Evolutionary conservation across 2,797 vertebrate genomes (phyloP).

Genomic region (Rhynchonycteris naso): DNA sequence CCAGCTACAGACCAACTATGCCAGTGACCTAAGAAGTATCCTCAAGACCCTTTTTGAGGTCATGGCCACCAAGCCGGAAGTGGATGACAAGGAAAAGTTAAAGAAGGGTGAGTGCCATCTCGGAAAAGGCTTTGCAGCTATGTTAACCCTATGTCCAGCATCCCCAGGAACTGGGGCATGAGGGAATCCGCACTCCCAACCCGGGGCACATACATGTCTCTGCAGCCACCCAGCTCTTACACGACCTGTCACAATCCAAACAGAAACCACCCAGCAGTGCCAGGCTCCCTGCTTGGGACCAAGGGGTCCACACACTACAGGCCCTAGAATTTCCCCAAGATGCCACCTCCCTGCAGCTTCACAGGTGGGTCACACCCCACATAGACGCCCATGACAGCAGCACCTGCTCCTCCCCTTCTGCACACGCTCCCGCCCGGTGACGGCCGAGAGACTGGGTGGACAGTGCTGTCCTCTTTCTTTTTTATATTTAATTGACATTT

Average conservation of each 20-base stretch:
- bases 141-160: fast-evolving
- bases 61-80: slow-evolving; percentile 97
- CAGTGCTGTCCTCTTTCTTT: no score
- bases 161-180: no score
- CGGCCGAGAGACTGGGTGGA: no score
- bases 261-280: neutral
- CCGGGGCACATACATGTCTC: neutral
- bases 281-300: neutral
- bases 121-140: neutral
- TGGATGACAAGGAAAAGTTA: slow-evolving; percentile 91
- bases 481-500: no score
- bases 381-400: fast-evolving
- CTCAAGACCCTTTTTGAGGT: slow-evolving; percentile 98
- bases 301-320: no score
- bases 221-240: neutral
- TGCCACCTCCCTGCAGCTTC: neutral
- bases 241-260: neutral
- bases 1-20: slow-evolving; percentile 99
- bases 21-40: slow-evolving; percentile 97
- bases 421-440: no score
- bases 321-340: neutral
- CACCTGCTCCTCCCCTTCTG: neutral
- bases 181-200: neutral
- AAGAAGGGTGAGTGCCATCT: slow-evolving; percentile 90
- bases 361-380: neutral